These are phyloP conservation scores for Oceanodroma tethys DNA, from an alignment of 2,113 vertebrate species.

Conservation along the genomic window DNA sequence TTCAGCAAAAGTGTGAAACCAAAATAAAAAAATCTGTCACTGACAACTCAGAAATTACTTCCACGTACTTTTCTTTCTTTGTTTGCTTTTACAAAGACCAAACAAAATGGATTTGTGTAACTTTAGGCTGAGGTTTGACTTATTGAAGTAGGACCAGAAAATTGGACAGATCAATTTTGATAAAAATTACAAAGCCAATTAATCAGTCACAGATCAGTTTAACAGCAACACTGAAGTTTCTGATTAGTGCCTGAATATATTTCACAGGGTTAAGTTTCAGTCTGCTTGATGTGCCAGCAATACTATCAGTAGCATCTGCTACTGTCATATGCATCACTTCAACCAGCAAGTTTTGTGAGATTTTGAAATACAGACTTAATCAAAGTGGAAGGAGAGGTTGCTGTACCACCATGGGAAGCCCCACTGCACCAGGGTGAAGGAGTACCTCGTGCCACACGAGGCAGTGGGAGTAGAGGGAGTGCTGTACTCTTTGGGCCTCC, in stretches of 20 bases:
- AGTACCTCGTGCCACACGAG: not conserved
- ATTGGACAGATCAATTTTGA: constrained; percentile 55
- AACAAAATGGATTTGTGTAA: constrained; percentile 56
- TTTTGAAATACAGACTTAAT: not conserved
- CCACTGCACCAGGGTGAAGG: not conserved
- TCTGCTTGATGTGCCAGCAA: not conserved
- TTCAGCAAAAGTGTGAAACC: constrained; percentile 43
- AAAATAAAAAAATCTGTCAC: constrained; percentile 38
- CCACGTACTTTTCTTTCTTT: not conserved
- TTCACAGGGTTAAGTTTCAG: constrained; percentile 7
- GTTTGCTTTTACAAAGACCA: constrained; percentile 11
- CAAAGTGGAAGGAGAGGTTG: not conserved
- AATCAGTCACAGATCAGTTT: constrained; percentile 54
- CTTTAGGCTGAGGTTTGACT: constrained; percentile 34
- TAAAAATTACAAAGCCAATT: constrained; percentile 62
- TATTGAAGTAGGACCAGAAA: constrained; percentile 19
- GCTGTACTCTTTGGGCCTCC: not conserved
- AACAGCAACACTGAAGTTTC: not conserved
- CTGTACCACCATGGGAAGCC: not conserved
- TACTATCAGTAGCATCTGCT: not conserved
- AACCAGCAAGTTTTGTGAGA: not conserved
- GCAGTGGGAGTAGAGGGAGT: not conserved
- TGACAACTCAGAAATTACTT: constrained; percentile 57
- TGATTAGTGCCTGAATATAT: constrained; percentile 5
- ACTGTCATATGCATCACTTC: not conserved